phyloP scores from a whole-genome alignment of 2,113 vertebrate genomes.

The Elaphurus davidianus region DNA sequence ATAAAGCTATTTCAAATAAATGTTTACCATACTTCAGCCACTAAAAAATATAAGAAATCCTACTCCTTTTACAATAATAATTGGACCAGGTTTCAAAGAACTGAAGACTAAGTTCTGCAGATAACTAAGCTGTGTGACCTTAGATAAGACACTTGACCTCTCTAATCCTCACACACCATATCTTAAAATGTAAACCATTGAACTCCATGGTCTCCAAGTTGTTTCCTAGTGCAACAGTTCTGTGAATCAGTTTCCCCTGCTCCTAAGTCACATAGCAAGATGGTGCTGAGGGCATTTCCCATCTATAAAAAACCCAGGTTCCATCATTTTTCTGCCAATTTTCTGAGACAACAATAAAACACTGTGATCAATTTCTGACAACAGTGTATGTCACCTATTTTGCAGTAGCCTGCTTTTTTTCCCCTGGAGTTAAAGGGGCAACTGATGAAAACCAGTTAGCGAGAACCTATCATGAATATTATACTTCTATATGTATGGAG shows the following conservation, averaged over 20 bases:
- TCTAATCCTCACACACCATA: neutral
- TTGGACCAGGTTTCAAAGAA: neutral
- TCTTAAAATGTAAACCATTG: neutral
- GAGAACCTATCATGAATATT: neutral
- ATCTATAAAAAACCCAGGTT: neutral
- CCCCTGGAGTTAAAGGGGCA: neutral
- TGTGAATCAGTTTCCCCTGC: neutral
- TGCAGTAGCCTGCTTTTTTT: neutral
- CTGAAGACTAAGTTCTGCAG: neutral
- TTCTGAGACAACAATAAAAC: neutral
- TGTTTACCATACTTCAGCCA: neutral
- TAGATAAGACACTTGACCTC: neutral
- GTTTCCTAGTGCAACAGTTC: neutral
- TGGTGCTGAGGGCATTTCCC: neutral
- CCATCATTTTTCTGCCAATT: neutral
- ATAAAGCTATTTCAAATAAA: slow-evolving; percentile 35
- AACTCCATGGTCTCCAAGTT: neutral
- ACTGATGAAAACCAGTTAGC: neutral
- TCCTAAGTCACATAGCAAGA: neutral
- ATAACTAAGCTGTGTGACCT: neutral
- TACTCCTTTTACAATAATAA: neutral
- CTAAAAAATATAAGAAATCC: neutral
- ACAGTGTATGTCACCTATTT: neutral
- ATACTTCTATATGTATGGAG: neutral
- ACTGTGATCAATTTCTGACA: neutral